Conservation (phyloP, 2,113 vertebrate species). For the Hydropotes inermis region DNA sequence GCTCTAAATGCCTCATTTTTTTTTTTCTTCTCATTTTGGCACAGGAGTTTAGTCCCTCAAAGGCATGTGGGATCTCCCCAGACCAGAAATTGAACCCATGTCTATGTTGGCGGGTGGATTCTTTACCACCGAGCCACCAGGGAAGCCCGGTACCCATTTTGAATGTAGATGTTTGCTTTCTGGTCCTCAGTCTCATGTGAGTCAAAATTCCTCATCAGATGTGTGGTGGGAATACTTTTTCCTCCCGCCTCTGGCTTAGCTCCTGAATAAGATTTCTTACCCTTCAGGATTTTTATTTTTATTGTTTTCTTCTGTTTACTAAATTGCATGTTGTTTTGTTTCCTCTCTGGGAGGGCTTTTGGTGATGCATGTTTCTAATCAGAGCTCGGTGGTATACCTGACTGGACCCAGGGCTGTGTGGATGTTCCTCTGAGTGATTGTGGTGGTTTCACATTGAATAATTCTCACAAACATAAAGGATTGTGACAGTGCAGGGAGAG, state of each 20-base stretch:
- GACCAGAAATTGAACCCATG: rapidly evolving
- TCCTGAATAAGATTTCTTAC: no score
- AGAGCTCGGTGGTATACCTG: neutral
- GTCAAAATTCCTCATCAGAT: neutral
- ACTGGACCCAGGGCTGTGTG: no score
- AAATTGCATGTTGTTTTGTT: rapidly evolving
- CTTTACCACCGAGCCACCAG: neutral
- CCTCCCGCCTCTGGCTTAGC: neutral
- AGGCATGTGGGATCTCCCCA: neutral
- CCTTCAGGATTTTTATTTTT: neutral
- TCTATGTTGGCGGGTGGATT: neutral
- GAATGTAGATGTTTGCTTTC: neutral
- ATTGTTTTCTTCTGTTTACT: neutral
- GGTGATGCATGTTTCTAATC: neutral
- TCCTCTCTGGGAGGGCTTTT: neutral
- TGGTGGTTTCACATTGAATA: neutral
- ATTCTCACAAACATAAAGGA: neutral
- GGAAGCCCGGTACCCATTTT: rapidly evolving
- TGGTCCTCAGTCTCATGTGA: neutral
- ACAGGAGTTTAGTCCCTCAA: neutral
- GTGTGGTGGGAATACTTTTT: neutral
- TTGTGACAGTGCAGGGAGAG: no score
- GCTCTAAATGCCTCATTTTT: neutral
- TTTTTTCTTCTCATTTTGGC: neutral
- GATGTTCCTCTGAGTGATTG: neutral